Percentiles rank a stretch among this genome's conserved stretches.
phyloP scores from a whole-genome alignment of 2,113 vertebrate genomes.

The Xenopus tropicalis region UCB_Xtro_10.0 CM004443.2:62182001-62182500 shows the following conservation, averaged over 20 bases:
- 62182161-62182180: not conserved
- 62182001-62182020: too few species aligned
- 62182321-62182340: slow-evolving; percentile 42
- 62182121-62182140: not conserved
- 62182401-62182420: not conserved
- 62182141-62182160: not conserved
- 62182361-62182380: slow-evolving; percentile 15
- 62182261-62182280: slow-evolving; percentile 33
- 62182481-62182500: too few species aligned
- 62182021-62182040: too few species aligned
- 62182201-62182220: slow-evolving; percentile 25
- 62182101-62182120: not conserved
- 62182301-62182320: slow-evolving; percentile 23
- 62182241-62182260: slow-evolving; percentile 39
- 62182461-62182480: too few species aligned
- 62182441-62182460: too few species aligned
- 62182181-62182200: slow-evolving; percentile 7
- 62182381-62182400: not conserved
- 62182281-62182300: slow-evolving; percentile 36
- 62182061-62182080: too few species aligned
- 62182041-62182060: too few species aligned
- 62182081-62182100: too few species aligned
- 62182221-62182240: slow-evolving; percentile 31
- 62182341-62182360: slow-evolving; percentile 33
- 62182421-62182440: too few species aligned